Conservation (phyloP, 2,113 vertebrate species). For the Silurus meridionalis region DNA sequence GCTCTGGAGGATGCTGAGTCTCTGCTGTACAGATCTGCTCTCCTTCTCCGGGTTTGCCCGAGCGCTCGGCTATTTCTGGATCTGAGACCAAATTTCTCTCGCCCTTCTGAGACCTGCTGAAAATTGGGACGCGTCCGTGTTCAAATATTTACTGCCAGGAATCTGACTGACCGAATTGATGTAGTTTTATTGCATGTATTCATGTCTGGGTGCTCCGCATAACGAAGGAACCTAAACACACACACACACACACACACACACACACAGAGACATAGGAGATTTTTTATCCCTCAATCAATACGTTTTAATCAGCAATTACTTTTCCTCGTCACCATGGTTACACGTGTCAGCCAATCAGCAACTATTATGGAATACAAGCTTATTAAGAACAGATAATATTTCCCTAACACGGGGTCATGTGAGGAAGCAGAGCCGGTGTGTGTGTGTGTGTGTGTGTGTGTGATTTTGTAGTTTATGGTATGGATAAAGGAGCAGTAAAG, state of each 20-base stretch:
- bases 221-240: neutral
- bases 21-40: constrained; percentile 24
- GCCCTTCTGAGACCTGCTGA: constrained; percentile 70
- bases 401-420: neutral
- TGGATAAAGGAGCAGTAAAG: neutral
- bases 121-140: constrained; percentile 59
- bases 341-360: neutral
- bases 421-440: neutral
- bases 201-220: neutral
- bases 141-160: constrained; percentile 77
- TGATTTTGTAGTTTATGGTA: neutral
- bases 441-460: constrained; percentile 9
- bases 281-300: too few relatives aligned
- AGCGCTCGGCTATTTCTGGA: constrained; percentile 59
- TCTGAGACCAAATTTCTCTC: constrained; percentile 67
- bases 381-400: neutral
- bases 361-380: neutral
- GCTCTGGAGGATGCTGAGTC: neutral
- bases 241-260: too few relatives aligned
- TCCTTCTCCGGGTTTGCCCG: constrained; percentile 63
- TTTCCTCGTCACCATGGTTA: neutral
- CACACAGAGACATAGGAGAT: too few relatives aligned
- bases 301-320: neutral
- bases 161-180: constrained; percentile 74
- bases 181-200: constrained; percentile 47